Conservation (phyloP, 2,113 vertebrate genomes). For the Galeopterus variegatus region DNA sequence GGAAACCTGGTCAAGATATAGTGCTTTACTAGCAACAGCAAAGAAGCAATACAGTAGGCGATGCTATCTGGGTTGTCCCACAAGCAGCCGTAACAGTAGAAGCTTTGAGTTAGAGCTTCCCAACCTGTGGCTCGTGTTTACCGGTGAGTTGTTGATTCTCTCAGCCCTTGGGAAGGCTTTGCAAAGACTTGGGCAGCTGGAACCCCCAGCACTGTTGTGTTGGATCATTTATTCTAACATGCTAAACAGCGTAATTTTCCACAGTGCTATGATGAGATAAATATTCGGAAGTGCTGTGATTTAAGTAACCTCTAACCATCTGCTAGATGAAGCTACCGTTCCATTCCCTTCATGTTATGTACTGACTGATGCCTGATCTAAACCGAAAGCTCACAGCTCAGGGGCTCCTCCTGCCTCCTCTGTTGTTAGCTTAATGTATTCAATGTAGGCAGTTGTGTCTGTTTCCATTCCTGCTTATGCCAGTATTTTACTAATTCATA, state of each 20-base stretch:
- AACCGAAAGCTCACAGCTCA: neutral
- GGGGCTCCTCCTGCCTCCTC: neutral
- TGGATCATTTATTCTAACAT: slow-evolving; percentile 48
- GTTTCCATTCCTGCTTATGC: neutral
- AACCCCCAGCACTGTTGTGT: neutral
- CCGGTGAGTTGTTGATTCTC: slow-evolving; percentile 38
- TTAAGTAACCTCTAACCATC: slow-evolving; percentile 36
- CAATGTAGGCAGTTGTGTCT: neutral
- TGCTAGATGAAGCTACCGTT: slow-evolving; percentile 32
- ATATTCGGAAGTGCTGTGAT: slow-evolving; percentile 53
- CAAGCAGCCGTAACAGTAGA: neutral
- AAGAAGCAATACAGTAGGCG: neutral
- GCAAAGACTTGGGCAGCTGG: slow-evolving; percentile 27
- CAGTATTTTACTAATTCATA: neutral
- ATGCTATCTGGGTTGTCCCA: neutral
- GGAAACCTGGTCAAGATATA: neutral
- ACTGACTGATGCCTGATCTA: neutral
- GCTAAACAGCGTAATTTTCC: slow-evolving; percentile 46
- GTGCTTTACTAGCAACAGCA: neutral
- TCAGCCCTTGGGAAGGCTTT: neutral
- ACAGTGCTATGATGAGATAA: neutral
- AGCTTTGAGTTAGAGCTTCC: neutral
- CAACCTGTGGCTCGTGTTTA: neutral
- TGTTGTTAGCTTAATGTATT: neutral
- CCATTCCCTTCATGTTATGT: neutral